Base-by-base conservation (phyloP, 1,140 invertebrate species). In the Ceratoteleas bidentatus region DNA sequence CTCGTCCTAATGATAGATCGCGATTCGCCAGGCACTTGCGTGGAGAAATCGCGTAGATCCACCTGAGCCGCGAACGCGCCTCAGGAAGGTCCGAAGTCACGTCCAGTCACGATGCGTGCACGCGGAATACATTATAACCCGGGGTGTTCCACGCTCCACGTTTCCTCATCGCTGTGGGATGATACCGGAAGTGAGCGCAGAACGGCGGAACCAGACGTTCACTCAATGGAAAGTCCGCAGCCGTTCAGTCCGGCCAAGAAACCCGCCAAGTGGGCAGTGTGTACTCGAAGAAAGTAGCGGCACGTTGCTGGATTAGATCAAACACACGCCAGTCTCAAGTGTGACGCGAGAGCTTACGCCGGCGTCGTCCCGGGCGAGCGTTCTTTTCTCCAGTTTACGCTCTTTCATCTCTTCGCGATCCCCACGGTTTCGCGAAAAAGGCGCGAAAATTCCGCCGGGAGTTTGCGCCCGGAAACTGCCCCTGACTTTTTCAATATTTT, bases 201-300 rank as follows among this genome's bases (percentile, higher is more conserved):
- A 87, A 90, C 85, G 84, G 90, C 89, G 90, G 90, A 91, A 91
- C 90, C 88, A 88, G 87, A 89, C 88, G 88, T 88, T 90, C 89
- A 88, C 88, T 91, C 88, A 90, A 90, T 90, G 90, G 90, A 91
- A 91, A 91, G 89, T 90, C 88, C 82, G 82, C 16, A 86, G 86
- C 86, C 84, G 87, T 87, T 86, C 86, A 89, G 88, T 89, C 72
- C 78, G 80, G 80, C 84, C 54, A 84, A 89, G 87, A 87, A 82
- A 83, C 84, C 76, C 70, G 66, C 73, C 33, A 81, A 79, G 81
- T 79, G 81, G 84, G 62, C 84, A 85, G 84, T 81, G 53, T 78
- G 33, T 61, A 66, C 64, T 80, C 52, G 69, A 78, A 81, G 81
- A 84, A 83, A 83, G 81, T 83, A 72, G 69, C 54, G 69, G 69